Base-by-base conservation (phyloP, 1,140 invertebrate species). In the Nixonia krombeini region DNA sequence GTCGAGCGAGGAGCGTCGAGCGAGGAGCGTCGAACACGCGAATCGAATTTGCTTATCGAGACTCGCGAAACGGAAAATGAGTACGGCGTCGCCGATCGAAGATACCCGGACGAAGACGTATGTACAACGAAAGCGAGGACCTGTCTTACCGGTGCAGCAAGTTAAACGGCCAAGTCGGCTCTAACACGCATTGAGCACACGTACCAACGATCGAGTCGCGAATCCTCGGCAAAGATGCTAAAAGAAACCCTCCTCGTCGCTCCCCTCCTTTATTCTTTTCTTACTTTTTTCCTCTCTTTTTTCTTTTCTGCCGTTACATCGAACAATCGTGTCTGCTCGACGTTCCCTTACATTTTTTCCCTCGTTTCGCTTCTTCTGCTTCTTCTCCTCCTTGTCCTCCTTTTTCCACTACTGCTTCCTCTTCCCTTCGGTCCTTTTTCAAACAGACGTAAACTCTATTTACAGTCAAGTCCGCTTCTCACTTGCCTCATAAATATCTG, bases 91-190 rank as follows among this genome's bases (percentile, higher is more conserved):
- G 72, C 59, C 67, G 58, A 64, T 67, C 49, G 46, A 51, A 59
- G 62, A 72, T 62, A 70, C 59, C 47, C 46, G 47, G 51, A 68
- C 70, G 61, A 71, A 66, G 58, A 68, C 63, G 66, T 56, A 68
- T 63, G 58, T 38, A 56, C 62, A 69, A 64, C 61, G 52, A 40
- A 57, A 69, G 62, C 68, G 66, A 62, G 56, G 59, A 70, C 71
- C 71, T 40, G 72, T 66, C 66, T 63, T 71, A 74, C 68, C 72
- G 69, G 72, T 72, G 70, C 72, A 63, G 68, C 74, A 66, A 76
- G 68, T 79, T 76, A 75, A 77, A 75, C 71, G 53, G 66, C 70
- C 67, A 47, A 71, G 45, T 52, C 16, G 49, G 12, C 17, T 53
- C 51, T 53, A 53, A 53, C 51, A 44, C 35, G 49, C 49, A 52